These are phyloP conservation scores for Salpingus planirostris DNA, from an alignment of 2,888 invertebrate genomes.

Conservation along the genomic window DNA sequence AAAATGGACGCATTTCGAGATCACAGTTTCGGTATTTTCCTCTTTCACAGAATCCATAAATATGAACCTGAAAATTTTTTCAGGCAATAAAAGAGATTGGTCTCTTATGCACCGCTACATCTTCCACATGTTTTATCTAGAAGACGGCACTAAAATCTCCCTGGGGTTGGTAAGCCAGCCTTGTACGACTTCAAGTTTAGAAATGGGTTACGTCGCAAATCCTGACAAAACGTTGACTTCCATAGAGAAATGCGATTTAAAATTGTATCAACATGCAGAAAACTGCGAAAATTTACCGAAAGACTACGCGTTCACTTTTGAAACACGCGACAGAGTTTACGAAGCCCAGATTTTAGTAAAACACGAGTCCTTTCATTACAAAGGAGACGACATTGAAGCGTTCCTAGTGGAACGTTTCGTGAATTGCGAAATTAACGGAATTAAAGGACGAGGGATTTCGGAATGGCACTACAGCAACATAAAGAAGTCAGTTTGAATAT, in stretches of 20 bases:
- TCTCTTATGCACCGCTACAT: slow-evolving; percentile 67
- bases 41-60: slow-evolving; percentile 1
- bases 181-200: slow-evolving; percentile 53
- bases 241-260: slow-evolving; percentile 53
- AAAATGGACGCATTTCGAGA: slow-evolving; percentile 64
- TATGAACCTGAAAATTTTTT: slow-evolving; percentile 6
- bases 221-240: slow-evolving; percentile 43
- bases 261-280: slow-evolving; percentile 61
- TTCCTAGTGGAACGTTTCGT: slow-evolving; percentile 56
- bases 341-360: slow-evolving; percentile 50
- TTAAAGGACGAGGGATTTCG: slow-evolving; percentile 59
- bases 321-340: slow-evolving; percentile 47
- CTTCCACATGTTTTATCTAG: slow-evolving; percentile 66
- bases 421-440: slow-evolving; percentile 49
- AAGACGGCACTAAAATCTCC: slow-evolving; percentile 58
- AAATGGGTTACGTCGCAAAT: slow-evolving; percentile 54
- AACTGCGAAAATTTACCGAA: slow-evolving; percentile 52
- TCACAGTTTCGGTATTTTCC: slow-evolving; percentile 61
- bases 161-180: slow-evolving; percentile 73
- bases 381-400: slow-evolving; percentile 60
- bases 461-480: slow-evolving; percentile 61
- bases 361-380: slow-evolving; percentile 52
- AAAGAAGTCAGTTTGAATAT: slow-evolving; percentile 1
- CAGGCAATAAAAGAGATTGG: slow-evolving; percentile 65
- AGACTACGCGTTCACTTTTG: slow-evolving; percentile 56